phyloP scores from a whole-genome alignment of 2,888 invertebrate species.

The Odontocolon sp. region DNA sequence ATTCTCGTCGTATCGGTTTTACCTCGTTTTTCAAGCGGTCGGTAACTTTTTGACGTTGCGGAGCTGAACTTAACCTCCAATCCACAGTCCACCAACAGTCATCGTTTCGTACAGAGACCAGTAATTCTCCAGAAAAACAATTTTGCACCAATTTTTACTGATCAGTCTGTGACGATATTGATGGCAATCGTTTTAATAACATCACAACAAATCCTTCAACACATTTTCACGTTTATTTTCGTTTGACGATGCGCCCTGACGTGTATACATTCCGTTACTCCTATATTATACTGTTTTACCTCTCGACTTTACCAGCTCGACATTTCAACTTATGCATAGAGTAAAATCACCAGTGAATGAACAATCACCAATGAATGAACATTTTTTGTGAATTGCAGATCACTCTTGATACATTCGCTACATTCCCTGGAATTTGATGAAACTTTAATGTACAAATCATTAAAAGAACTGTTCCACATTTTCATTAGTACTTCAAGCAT shows the following conservation, averaged over 20 bases:
- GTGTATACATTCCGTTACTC: slow-evolving; percentile 27
- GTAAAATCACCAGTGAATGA: too few relatives aligned
- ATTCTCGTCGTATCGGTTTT: slow-evolving; percentile 33
- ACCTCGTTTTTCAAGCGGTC: background rate
- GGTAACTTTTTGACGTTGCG: slow-evolving; percentile 27
- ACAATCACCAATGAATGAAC: too few relatives aligned
- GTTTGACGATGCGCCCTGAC: background rate
- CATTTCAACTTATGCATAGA: too few relatives aligned
- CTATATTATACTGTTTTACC: slow-evolving; percentile 21
- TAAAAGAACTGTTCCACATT: too few relatives aligned
- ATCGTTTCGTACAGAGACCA: background rate
- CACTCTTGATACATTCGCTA: too few relatives aligned
- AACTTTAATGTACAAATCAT: too few relatives aligned
- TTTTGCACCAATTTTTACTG: background rate
- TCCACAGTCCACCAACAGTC: background rate
- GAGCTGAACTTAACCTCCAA: slow-evolving; percentile 47
- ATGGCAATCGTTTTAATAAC: background rate
- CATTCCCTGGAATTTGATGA: too few relatives aligned
- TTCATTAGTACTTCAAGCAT: too few relatives aligned
- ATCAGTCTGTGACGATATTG: background rate
- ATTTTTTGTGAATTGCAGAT: too few relatives aligned
- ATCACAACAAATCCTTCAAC: background rate
- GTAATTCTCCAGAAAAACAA: background rate
- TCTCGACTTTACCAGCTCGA: background rate
- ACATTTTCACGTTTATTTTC: background rate